phyloP scores from a whole-genome alignment of 2,113 vertebrate genomes.

The Atractosteus spatula region DNA sequence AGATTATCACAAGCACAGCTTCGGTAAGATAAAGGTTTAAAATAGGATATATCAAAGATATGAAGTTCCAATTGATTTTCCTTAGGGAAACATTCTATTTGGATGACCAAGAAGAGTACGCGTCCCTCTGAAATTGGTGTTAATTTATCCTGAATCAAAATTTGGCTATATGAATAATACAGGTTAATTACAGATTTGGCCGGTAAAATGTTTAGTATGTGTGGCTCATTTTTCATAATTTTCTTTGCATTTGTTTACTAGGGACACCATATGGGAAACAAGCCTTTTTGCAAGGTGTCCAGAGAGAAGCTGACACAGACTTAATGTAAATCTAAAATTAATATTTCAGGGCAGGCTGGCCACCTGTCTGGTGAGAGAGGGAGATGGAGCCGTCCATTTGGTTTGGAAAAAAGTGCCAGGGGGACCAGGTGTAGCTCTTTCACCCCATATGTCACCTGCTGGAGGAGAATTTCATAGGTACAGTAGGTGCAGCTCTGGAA shows the following conservation, averaged over 20 bases:
- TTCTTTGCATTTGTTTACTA: conserved; percentile 31
- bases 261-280: conserved; percentile 35
- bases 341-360: conserved; percentile 44
- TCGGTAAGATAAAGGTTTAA: no score
- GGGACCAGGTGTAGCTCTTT: conserved; percentile 46
- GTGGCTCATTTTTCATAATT: conserved; percentile 30
- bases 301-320: conserved; percentile 35
- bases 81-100: no score
- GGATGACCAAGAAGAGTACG: no score
- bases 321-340: conserved; percentile 47
- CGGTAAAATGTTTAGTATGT: conserved; percentile 11
- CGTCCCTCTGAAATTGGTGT: not conserved
- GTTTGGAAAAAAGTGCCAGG: conserved; percentile 34
- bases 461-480: conserved; percentile 28
- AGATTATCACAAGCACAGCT: no score
- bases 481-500: not conserved
- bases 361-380: conserved; percentile 53
- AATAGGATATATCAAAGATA: no score
- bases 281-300: conserved; percentile 23
- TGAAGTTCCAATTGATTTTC: no score
- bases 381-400: conserved; percentile 36
- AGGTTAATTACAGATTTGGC: conserved; percentile 26
- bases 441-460: conserved; percentile 46
- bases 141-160: not conserved
- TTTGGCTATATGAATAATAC: conserved; percentile 5